These are phyloP conservation scores for Nyleta sp. DNA, from an alignment of 2,888 invertebrate genomes.

Conservation along the genomic window DNA sequence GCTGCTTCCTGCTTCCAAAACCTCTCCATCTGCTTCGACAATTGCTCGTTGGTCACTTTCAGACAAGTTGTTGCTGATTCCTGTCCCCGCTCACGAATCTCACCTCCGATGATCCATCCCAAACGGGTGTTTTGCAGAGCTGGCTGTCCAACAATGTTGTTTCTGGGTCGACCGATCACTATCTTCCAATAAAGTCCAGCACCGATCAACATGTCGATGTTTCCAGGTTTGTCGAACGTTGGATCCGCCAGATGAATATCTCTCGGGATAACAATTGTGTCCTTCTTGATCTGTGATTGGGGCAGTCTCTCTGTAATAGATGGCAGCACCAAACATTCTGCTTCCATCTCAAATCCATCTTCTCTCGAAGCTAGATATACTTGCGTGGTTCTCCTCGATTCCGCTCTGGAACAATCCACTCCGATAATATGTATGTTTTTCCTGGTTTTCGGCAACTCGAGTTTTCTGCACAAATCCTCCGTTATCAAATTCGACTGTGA, in stretches of 20 bases:
- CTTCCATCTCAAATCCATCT: neutral
- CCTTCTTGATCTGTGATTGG: neutral
- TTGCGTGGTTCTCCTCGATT: neutral
- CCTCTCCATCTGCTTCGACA: neutral
- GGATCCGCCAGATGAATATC: conserved; percentile 11
- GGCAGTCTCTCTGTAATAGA: conserved; percentile 5
- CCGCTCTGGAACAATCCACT: neutral
- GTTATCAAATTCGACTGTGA: conserved; percentile 3
- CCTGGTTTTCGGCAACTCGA: neutral
- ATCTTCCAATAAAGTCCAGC: conserved; percentile 3
- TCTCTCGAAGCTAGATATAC: neutral
- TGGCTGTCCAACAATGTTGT: conserved; percentile 1
- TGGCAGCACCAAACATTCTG: neutral
- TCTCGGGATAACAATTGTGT: neutral
- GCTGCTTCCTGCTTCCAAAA: conserved; percentile 4
- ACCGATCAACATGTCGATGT: conserved; percentile 15
- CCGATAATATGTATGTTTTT: neutral
- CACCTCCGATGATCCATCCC: conserved; percentile 20
- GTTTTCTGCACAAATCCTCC: neutral
- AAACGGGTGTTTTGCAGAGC: conserved; percentile 5
- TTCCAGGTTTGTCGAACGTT: conserved; percentile 7
- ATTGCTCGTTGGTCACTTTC: neutral
- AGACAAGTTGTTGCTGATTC: neutral
- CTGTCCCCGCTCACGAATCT: neutral
- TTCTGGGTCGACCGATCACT: neutral